Percentiles rank a stretch among this genome's conserved stretches.
Conservation (phyloP, 2,888 invertebrate genomes). For the Prosopocoilus inquinatus region DNA sequence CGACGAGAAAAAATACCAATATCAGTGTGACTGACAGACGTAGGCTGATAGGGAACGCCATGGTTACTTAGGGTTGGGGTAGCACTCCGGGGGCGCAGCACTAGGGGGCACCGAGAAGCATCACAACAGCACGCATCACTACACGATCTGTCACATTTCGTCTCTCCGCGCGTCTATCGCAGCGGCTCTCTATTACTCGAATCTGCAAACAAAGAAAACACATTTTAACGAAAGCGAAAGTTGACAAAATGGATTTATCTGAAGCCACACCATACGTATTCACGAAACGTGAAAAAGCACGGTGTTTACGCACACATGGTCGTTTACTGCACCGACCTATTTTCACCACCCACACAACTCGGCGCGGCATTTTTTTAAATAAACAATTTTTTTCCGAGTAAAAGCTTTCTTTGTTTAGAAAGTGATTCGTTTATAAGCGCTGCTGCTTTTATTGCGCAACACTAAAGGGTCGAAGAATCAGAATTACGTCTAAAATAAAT, state of each 20-base stretch:
- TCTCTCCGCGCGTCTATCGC: constrained; percentile 12
- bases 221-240: background rate
- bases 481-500: background rate
- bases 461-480: background rate
- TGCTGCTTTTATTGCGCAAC: background rate
- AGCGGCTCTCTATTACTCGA: constrained; percentile 17
- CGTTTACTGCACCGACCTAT: background rate
- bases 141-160: constrained; percentile 30
- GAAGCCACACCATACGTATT: background rate
- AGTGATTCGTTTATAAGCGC: background rate
- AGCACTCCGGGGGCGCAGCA: constrained; percentile 33
- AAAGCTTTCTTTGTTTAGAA: background rate
- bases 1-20: constrained; percentile 39
- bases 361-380: background rate
- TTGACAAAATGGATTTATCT: background rate
- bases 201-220: constrained; percentile 30
- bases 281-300: background rate
- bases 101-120: constrained; percentile 33
- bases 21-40: constrained; percentile 38
- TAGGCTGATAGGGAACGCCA: constrained; percentile 35
- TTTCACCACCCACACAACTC: background rate
- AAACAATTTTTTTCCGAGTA: background rate
- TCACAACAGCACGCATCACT: constrained; percentile 35
- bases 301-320: background rate
- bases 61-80: constrained; percentile 35